phyloP scores from a whole-genome alignment of 2,113 vertebrate species.

The Pholis gunnellus region DNA sequence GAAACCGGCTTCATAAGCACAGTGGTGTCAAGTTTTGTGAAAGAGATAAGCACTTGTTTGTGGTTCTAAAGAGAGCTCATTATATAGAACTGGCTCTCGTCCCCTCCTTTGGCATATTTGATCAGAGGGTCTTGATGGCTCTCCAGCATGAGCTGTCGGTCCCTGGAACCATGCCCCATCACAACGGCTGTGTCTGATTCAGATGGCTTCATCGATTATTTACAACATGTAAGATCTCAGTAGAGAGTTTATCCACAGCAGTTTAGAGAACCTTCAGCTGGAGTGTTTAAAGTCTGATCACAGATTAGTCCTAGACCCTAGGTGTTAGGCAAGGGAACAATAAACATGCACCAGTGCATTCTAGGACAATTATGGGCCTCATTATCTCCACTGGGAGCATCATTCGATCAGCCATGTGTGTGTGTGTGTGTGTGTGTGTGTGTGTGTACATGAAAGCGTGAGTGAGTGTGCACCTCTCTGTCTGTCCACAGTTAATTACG shows the following conservation, averaged over 20 bases:
- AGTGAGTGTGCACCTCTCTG: too few relatives aligned
- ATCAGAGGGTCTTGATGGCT: constrained; percentile 35
- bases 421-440: too few relatives aligned
- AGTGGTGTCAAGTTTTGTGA: constrained; percentile 10
- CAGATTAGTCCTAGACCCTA: not conserved
- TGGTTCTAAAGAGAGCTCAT: constrained; percentile 27
- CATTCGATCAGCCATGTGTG: too few relatives aligned
- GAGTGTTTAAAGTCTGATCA: not conserved
- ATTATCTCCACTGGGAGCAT: not conserved
- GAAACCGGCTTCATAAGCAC: constrained; percentile 9
- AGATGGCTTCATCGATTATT: constrained; percentile 34
- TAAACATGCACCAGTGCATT: not conserved
- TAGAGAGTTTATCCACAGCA: not conserved
- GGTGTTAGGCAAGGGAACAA: not conserved
- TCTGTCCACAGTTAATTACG: too few relatives aligned
- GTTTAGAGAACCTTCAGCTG: not conserved
- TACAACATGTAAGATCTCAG: not conserved
- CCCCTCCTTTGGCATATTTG: constrained; percentile 25
- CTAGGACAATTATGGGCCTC: too few relatives aligned
- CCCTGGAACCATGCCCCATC: constrained; percentile 31
- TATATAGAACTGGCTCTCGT: constrained; percentile 14
- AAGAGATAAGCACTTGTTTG: constrained; percentile 27
- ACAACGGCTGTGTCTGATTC: constrained; percentile 9
- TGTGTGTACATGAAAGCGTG: too few relatives aligned
- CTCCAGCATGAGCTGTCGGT: constrained; percentile 25